Evolutionary conservation across 64 coral and sea anemone genomes (phyloP).

Genomic region (Pocillopora damicornis): DNA sequence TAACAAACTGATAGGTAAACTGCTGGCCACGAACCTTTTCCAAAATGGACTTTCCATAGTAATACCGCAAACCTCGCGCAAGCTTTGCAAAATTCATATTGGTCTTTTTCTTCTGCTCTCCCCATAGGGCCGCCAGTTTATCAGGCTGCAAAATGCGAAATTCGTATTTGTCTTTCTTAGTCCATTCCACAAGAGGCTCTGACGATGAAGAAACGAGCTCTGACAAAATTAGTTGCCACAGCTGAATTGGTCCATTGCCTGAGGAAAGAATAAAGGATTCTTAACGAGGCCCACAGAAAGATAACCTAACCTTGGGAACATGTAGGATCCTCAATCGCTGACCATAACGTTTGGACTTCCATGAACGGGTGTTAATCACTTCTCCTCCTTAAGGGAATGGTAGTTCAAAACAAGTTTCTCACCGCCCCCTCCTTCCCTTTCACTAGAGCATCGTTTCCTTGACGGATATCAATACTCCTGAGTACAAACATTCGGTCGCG

Average conservation of each 20-base stretch:
- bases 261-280: neutral
- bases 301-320: no score
- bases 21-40: conserved; percentile 19
- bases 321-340: no score
- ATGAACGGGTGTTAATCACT: no score
- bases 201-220: neutral
- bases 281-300: no score
- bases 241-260: conserved; percentile 34
- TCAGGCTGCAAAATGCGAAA: conserved; percentile 13
- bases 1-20: conserved; percentile 6
- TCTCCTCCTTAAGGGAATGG: no score
- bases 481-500: no score
- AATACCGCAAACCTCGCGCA: conserved; percentile 17
- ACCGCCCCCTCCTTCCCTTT: no score
- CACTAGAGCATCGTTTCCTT: no score
- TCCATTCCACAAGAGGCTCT: conserved; percentile 20
- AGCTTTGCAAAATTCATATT: conserved; percentile 29
- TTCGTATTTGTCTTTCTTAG: neutral
- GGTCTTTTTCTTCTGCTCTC: conserved; percentile 3
- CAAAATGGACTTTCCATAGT: conserved; percentile 26
- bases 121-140: conserved; percentile 14
- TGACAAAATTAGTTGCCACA: conserved; percentile 27
- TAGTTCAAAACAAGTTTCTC: no score
- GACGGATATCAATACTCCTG: no score
- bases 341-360: no score